These are phyloP conservation scores for Saguinus imperator DNA, from an alignment of 2,113 vertebrate species.

Conservation along the genomic window DNA sequence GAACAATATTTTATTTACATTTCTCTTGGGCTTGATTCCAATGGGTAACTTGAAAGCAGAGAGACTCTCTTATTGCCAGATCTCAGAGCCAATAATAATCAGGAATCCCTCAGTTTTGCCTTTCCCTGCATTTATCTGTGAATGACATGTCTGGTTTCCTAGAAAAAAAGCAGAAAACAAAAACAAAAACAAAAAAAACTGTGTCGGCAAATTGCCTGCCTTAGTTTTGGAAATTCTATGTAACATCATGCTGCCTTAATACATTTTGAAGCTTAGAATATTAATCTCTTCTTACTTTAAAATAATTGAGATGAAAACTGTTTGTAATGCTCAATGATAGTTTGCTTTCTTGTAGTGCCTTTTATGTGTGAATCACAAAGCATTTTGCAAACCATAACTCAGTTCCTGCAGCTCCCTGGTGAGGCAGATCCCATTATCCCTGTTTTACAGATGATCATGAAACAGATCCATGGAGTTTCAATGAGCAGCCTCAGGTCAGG, in stretches of 20 bases:
- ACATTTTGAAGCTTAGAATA: not conserved
- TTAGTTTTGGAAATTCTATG: not conserved
- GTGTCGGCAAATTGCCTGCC: not conserved
- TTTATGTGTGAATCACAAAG: conserved; percentile 77
- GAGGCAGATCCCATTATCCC: conserved; percentile 14
- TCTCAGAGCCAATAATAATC: not conserved
- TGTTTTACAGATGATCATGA: conserved; percentile 60
- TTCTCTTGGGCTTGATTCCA: not conserved
- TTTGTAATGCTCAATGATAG: not conserved
- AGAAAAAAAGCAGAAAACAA: not conserved
- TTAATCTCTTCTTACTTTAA: conserved; percentile 31
- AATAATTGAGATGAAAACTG: conserved; percentile 29
- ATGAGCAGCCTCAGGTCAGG: not conserved
- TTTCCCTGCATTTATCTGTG: not conserved
- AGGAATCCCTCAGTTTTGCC: not conserved
- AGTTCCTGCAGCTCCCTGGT: not conserved
- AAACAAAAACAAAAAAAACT: not conserved
- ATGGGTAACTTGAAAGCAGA: not conserved
- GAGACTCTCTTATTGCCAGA: not conserved
- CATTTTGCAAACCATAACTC: conserved; percentile 25
- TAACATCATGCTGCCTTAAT: not conserved
- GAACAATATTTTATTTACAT: not conserved
- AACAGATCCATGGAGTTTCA: conserved; percentile 7
- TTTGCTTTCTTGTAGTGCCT: conserved; percentile 44
- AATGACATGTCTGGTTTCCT: not conserved